These are phyloP conservation scores for Chymomyza caudatula DNA, from an alignment of 2,888 invertebrate genomes.

Conservation along the genomic window DNA sequence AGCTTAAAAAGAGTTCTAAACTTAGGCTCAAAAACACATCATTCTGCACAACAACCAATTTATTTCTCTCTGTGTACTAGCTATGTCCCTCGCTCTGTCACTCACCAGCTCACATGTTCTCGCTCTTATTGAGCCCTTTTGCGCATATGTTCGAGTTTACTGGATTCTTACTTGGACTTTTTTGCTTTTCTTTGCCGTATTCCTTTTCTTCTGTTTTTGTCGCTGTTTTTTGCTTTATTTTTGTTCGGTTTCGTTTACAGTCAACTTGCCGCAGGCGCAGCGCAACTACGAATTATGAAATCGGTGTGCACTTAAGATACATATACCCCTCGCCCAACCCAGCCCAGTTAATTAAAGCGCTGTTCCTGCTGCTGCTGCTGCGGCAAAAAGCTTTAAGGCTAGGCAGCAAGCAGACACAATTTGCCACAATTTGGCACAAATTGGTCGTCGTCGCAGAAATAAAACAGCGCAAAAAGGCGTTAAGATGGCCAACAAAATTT, in stretches of 20 bases:
- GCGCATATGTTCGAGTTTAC: conserved; percentile 57
- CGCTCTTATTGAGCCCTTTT: conserved; percentile 19
- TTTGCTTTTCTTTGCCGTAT: conserved; percentile 2
- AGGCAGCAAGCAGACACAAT: not conserved
- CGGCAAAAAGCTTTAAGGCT: not conserved
- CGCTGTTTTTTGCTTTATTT: not conserved
- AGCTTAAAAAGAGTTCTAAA: no score
- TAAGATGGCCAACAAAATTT: not conserved
- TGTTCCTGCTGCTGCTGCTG: not conserved
- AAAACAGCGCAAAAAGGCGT: not conserved
- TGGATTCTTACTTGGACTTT: conserved; percentile 27
- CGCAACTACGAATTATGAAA: conserved; percentile 25
- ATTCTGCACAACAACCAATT: no score
- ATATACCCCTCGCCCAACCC: not conserved
- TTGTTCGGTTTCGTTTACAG: not conserved
- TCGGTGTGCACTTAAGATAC: conserved; percentile 7
- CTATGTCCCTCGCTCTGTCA: not conserved
- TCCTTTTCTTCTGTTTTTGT: conserved; percentile 5
- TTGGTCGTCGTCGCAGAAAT: not conserved
- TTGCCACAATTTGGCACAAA: not conserved
- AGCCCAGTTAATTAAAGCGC: not conserved
- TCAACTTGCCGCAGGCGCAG: conserved; percentile 15
- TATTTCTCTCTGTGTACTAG: no score
- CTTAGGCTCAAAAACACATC: no score
- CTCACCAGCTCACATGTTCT: not conserved